Evolutionary conservation across 2,797 vertebrate species (phyloP), one percentile per base, ranked within the genome.

Genomic region (Notolepis coatsorum): DNA sequence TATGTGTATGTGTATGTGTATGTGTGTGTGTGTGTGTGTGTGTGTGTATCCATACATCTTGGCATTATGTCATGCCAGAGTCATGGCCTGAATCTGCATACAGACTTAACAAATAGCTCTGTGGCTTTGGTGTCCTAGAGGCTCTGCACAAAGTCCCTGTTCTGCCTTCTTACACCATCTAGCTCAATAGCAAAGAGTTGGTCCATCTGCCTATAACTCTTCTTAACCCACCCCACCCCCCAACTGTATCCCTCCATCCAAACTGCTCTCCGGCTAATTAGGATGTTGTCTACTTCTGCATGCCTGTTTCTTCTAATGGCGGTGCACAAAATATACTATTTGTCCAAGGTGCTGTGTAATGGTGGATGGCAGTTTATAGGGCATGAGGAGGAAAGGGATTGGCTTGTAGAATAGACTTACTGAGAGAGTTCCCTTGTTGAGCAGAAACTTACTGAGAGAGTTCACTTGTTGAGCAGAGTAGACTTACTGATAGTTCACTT

Each of bases 251-350:
- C 47, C 60, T 68, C 37, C n/a, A 20, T 70, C 79, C 74, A 76
- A 85, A 48, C 71, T 84, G 59, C 68, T 82, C 74, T 72, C 64
- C 25, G 39, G 72, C 71, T 85, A 89, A 88, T 90, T 80, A 87
- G 81, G 71, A 78, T 82, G 79, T 84, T 76, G 70, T 68, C 78
- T 71, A 79, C 54, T 74, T 81, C 72, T 82, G 47, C 49, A n/a
- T n/a, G n/a, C 79, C 54, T 55, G 31, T 71, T 73, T 58, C 71
- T 59, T 80, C 72, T 52, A 58, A 55, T 27, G 35, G 58, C 15
- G 5, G 51, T 24, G 70, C 64, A 59, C 75, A 62, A 75, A 85
- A 86, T 80, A 47, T 72, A 79, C 61, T 57, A 57, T 84, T 81
- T 77, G 10, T 75, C 68, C 61, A 64, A 83, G 84, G 77, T 48